Evolutionary conservation across 2,797 vertebrate species (phyloP).

Genomic region (Danio choprae): DNA sequence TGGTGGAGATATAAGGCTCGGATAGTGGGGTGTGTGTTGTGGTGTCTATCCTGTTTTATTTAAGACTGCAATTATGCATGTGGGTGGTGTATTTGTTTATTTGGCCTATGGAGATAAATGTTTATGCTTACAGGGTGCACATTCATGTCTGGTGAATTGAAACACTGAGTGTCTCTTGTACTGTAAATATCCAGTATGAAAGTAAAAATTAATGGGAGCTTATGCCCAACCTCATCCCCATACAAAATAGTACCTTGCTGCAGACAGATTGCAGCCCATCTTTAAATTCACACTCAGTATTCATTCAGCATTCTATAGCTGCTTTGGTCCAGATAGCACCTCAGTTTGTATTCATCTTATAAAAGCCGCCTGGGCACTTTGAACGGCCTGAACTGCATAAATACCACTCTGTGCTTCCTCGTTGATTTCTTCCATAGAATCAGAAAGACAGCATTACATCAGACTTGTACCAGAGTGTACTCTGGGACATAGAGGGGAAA

Average conservation of each 20-base stretch:
- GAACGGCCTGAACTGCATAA: slow-evolving; percentile 30
- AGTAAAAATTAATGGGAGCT: not conserved
- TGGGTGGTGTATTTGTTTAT: slow-evolving; percentile 74
- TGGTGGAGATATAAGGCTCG: slow-evolving; percentile 12
- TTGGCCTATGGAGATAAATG: slow-evolving; percentile 57
- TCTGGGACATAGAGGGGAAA: slow-evolving; percentile 9
- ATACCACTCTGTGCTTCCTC: slow-evolving; percentile 33
- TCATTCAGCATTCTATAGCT: slow-evolving; percentile 21
- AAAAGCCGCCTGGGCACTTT: slow-evolving; percentile 27
- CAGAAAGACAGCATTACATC: slow-evolving; percentile 6
- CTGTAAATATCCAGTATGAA: not conserved
- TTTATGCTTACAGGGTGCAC: slow-evolving; percentile 1
- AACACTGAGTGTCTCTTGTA: slow-evolving; percentile 1
- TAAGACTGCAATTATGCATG: slow-evolving; percentile 58
- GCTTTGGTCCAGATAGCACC: slow-evolving; percentile 41
- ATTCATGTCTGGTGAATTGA: not conserved
- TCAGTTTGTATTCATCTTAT: slow-evolving; percentile 44
- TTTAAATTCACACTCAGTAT: slow-evolving; percentile 23
- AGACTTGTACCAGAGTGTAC: slow-evolving; percentile 18
- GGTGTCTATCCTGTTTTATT: slow-evolving; percentile 27
- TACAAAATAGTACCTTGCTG: not conserved
- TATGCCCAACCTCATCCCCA: not conserved
- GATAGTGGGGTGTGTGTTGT: not conserved
- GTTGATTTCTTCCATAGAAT: slow-evolving; percentile 4
- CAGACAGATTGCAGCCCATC: not conserved